phyloP scores from a whole-genome alignment of 2,888 invertebrate genomes.

The Tiphia femorata region DNA sequence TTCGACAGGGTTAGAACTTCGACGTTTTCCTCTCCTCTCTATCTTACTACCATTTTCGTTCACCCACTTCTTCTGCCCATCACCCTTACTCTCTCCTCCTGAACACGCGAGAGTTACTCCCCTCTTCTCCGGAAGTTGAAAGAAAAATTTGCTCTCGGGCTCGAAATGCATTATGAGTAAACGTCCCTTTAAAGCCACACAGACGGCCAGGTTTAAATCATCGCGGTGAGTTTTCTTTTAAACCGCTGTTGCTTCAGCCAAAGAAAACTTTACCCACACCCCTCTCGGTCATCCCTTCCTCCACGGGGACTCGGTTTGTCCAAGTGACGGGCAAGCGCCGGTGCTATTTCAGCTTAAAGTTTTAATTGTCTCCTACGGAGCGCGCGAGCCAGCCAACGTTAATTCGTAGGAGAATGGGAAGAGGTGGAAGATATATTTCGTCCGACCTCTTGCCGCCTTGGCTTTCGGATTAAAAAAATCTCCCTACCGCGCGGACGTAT shows the following conservation, averaged over 20 bases:
- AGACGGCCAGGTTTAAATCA: conserved; percentile 32
- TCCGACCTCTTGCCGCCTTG: conserved; percentile 17
- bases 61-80: too few species aligned
- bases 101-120: not conserved
- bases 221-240: conserved; percentile 31
- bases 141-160: conserved; percentile 7
- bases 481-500: conserved; percentile 11
- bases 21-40: too few species aligned
- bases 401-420: conserved; percentile 34
- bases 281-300: not conserved
- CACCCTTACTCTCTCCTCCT: too few species aligned
- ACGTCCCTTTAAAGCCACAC: conserved; percentile 16
- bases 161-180: conserved; percentile 15
- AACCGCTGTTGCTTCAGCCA: conserved; percentile 23
- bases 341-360: conserved; percentile 47
- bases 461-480: conserved; percentile 28
- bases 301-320: conserved; percentile 41
- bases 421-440: conserved; percentile 31
- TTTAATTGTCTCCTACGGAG: conserved; percentile 50
- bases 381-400: conserved; percentile 33
- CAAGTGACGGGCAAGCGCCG: conserved; percentile 44
- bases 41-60: too few species aligned
- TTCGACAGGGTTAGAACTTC: too few species aligned
- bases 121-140: not conserved
- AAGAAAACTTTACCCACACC: conserved; percentile 34